Base-by-base conservation (phyloP, 2,888 invertebrate genomes). In the Tenthredo amoena region DNA sequence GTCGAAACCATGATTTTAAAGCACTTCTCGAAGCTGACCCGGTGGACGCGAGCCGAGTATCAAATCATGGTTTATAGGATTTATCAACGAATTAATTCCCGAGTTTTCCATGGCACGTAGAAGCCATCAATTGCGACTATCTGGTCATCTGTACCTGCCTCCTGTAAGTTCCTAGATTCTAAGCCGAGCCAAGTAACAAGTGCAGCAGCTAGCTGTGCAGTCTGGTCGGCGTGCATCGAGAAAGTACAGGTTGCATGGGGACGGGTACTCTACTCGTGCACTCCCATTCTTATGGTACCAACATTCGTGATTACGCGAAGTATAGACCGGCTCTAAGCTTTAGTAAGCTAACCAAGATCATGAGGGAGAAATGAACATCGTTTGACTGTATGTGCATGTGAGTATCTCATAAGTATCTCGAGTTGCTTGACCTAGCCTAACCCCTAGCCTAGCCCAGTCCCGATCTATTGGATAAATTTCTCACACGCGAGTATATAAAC, bases 391-490 rank as follows among this genome's bases (percentile, higher is more conserved):
- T 12, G 43, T 47, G 26, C 31, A 18, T 31, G 7, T 26, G 26
- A 31, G 65, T 68, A 47, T 26, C 40, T 31, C 47, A 47, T 47
- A 47, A 40, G 83, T 83, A 68, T 68, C 82, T 62, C 68, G 18
- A 68, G 43, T 58, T 62, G 34, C 40, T 62, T 81, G 81, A 83
- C 82, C 65, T 31, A 68, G 68, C 26, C 40, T 68, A 31, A 83
- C 83, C 83, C 10, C 47, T 15, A 68, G 68, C 68, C 83, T 83
- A 83, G 81, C 81, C 81, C 81, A 81, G 81, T 62, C 81, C 15
- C 81, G 81, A 81, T 81, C 81, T 50, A 34, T 83, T 83, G 68
- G 68, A 81, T 81, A 71, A 71, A 68, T 83, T 83, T 83, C 65
- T 83, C 83, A 83, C 83, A 83, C 83, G 83, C 83, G 43, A 83